Percentiles rank a stretch among this genome's conserved stretches.
phyloP scores from a whole-genome alignment of 2,797 vertebrate genomes.

The Ctenopoma multispine region DNA sequence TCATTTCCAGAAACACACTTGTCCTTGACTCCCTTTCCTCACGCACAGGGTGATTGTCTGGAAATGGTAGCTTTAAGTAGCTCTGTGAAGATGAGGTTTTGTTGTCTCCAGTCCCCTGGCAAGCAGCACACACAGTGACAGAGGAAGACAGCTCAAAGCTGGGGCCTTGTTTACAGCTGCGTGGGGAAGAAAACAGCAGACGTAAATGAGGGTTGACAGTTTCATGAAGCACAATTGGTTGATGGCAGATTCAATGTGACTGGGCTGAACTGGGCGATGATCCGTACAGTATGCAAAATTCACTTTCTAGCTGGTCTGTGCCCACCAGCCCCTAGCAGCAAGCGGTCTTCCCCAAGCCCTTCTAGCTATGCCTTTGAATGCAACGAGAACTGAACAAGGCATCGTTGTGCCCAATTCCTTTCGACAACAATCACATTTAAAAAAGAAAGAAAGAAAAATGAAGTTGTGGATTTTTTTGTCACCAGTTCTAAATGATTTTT shows the following conservation, averaged over 20 bases:
- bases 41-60: constrained; percentile 82
- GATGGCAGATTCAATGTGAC: constrained; percentile 99
- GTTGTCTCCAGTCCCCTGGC: constrained; percentile 85
- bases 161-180: constrained; percentile 92
- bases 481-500: constrained; percentile 88
- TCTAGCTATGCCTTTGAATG: constrained; percentile 89
- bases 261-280: constrained; percentile 98
- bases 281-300: constrained; percentile 99
- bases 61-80: constrained; percentile 85
- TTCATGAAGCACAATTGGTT: constrained; percentile 98
- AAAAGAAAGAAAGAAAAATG: constrained; percentile 82
- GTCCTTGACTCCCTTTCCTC: constrained; percentile 81
- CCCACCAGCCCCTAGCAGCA: constrained; percentile 94
- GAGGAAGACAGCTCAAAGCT: constrained; percentile 87
- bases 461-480: constrained; percentile 89
- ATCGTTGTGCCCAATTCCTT: constrained; percentile 92
- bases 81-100: constrained; percentile 81
- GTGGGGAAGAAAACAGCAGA: constrained; percentile 91
- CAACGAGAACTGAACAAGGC: constrained; percentile 90
- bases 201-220: constrained; percentile 98
- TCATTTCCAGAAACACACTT: constrained; percentile 82
- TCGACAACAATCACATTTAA: constrained; percentile 97
- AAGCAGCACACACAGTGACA: constrained; percentile 78
- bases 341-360: constrained; percentile 89
- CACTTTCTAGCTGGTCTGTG: constrained; percentile 96